Evolutionary conservation across 2,113 vertebrate species (phyloP), one percentile per base, ranked within the genome.

Genomic region (Illadopsis cleaveri): DNA sequence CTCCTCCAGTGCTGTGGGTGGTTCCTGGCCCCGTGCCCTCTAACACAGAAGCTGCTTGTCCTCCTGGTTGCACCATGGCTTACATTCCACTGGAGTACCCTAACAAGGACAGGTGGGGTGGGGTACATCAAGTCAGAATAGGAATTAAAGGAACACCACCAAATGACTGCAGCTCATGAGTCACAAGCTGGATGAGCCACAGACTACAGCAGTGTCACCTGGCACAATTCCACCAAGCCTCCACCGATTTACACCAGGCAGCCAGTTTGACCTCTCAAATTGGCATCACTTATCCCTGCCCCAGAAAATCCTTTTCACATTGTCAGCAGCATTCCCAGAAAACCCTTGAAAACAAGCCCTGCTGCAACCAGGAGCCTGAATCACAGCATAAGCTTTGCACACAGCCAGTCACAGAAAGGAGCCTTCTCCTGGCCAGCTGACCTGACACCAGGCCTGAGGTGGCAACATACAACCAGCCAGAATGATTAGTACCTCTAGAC

Each of bases 301-400:
- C 20, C 18, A 54, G 58, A 22, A 87, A 31, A 40, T 72, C 45
- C 51, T 53, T 37, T 18, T 6, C 25, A 31, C 2, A 0, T 9
- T 56, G 33, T 51, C 51, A 95, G 65, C 15, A 54, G 19, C 45
- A 61, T 51, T 93, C 27, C 40, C 75, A 93, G 53, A 90, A 94
- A 86, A 78, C 20, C 45, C 38, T 18, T 80, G 40, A 86, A 79
- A 89, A 86, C 17, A 83, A 81, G 20, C 2, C 22, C 47, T 65
- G 25, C 15, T 81, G 60, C 35, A 91, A 8, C 25, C 38, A 28
- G 12, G 11, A 62, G 23, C n/a, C 35, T 65, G 21, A 66, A 58
- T 40, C 31, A 68, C 38, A 70, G 54, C 30, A 38, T 16, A 47
- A 50, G 33, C 17, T 54, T 33, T 38, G 8, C 30, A 79, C 0